A percentile compares a stretch with the other conserved stretches of the same genome.
Evolutionary conservation across 2,888 invertebrate species (phyloP).

Genomic region (Itoplectis maculator): DNA sequence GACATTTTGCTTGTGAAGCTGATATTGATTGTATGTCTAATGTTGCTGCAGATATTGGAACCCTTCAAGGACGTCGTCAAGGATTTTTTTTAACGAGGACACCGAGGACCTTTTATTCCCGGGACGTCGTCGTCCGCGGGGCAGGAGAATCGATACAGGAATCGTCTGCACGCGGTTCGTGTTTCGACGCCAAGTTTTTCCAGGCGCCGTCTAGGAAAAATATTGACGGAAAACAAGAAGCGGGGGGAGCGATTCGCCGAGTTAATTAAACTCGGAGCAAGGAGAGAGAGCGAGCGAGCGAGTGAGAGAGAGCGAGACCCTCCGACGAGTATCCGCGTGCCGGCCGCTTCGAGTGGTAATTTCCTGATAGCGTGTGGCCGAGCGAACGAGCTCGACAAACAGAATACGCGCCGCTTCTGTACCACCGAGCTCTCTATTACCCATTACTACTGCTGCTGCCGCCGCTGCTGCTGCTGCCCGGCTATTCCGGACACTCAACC

Average conservation of each 20-base stretch:
- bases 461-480: slow-evolving; percentile 47
- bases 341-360: slow-evolving; percentile 80
- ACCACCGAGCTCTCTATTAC: slow-evolving; percentile 65
- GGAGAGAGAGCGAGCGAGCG: no score
- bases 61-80: not conserved
- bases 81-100: not conserved
- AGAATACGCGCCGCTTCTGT: slow-evolving; percentile 64
- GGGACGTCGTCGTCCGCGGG: not conserved
- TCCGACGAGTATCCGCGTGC: slow-evolving; percentile 67
- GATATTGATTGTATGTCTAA: not conserved
- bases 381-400: slow-evolving; percentile 79
- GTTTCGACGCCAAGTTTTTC: slow-evolving; percentile 50
- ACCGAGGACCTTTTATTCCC: not conserved
- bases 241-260: slow-evolving; percentile 71
- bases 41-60: not conserved
- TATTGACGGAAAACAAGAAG: slow-evolving; percentile 82
- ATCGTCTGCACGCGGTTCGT: slow-evolving; percentile 10
- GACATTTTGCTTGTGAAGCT: not conserved
- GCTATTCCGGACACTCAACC: slow-evolving; percentile 63
- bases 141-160: slow-evolving; percentile 1
- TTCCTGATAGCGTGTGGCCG: slow-evolving; percentile 80
- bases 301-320: slow-evolving; percentile 69
- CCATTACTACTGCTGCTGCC: slow-evolving; percentile 63
- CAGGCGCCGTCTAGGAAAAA: slow-evolving; percentile 77
- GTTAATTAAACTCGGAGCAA: slow-evolving; percentile 82